A percentile compares a stretch with the other conserved stretches of the same genome.
Conservation (phyloP, 2,888 invertebrate genomes). For the Drosophila nigritarsus region DNA sequence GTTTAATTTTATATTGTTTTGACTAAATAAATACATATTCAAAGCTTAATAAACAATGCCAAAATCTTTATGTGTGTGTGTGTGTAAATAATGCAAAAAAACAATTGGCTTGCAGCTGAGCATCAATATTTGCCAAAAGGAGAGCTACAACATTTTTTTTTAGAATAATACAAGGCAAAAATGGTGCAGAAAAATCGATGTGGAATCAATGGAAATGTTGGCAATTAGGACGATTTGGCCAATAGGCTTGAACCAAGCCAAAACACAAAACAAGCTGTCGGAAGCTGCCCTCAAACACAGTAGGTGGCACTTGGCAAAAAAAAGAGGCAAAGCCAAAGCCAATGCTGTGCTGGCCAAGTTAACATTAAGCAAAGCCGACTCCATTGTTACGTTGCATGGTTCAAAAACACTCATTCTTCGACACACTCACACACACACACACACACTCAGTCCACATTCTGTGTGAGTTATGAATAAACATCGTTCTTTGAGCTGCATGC, state of each 20-base stretch:
- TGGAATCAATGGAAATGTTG: conserved; percentile 38
- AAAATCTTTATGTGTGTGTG: not conserved
- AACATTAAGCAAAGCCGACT: conserved; percentile 31
- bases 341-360: conserved; percentile 27
- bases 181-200: conserved; percentile 29
- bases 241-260: not conserved
- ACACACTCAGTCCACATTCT: conserved; percentile 9
- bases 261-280: conserved; percentile 2
- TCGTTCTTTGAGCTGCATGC: conserved; percentile 39
- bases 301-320: conserved; percentile 15
- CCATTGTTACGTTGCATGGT: conserved; percentile 32
- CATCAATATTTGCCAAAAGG: conserved; percentile 64
- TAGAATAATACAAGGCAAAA: conserved; percentile 11
- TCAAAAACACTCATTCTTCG: conserved; percentile 19
- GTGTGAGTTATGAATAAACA: conserved; percentile 45
- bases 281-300: conserved; percentile 25
- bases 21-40: not conserved
- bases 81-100: conserved; percentile 4
- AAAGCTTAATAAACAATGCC: not conserved
- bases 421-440: not conserved
- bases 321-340: conserved; percentile 7
- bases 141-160: not conserved
- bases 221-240: conserved; percentile 44
- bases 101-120: conserved; percentile 1
- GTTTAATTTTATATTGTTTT: not conserved